Conservation (phyloP, 2,888 invertebrate species). For the Lysandra bellargus region DNA sequence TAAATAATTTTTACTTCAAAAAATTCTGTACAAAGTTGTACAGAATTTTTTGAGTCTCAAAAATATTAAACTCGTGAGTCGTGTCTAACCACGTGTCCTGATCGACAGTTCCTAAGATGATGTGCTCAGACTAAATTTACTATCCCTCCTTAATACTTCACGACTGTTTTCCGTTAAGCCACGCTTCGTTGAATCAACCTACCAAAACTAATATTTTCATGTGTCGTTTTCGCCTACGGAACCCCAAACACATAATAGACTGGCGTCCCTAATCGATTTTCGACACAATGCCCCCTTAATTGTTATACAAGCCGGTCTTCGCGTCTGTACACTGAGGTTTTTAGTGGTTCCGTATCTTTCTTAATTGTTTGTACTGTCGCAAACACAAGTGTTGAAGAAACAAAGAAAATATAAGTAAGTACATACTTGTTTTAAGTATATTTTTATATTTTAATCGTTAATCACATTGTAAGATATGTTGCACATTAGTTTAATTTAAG, state of each 20-base stretch:
- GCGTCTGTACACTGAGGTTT: constrained; percentile 28
- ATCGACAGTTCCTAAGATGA: neutral
- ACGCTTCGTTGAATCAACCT: too few relatives aligned
- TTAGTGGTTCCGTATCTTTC: constrained; percentile 35
- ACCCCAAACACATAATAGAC: constrained; percentile 45
- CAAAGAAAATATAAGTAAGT: too few relatives aligned
- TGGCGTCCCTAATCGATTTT: constrained; percentile 62
- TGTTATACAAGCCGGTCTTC: constrained; percentile 49
- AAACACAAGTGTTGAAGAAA: constrained; percentile 43
- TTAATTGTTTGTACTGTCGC: constrained; percentile 52
- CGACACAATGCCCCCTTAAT: constrained; percentile 61
- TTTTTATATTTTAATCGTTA: too few relatives aligned
- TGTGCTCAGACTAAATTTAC: neutral
- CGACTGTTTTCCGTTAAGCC: neutral
- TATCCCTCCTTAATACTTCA: neutral
- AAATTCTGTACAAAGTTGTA: too few relatives aligned
- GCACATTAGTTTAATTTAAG: too few relatives aligned
- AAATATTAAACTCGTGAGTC: too few relatives aligned
- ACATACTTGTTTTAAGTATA: too few relatives aligned
- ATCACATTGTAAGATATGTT: too few relatives aligned
- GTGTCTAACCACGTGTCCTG: neutral
- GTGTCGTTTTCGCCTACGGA: constrained; percentile 26
- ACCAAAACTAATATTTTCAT: neutral
- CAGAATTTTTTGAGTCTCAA: too few relatives aligned
- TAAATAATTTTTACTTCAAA: too few relatives aligned